Evolutionary conservation across 2,797 vertebrate genomes (phyloP).

Genomic region (Sebastes vulpes): DNA sequence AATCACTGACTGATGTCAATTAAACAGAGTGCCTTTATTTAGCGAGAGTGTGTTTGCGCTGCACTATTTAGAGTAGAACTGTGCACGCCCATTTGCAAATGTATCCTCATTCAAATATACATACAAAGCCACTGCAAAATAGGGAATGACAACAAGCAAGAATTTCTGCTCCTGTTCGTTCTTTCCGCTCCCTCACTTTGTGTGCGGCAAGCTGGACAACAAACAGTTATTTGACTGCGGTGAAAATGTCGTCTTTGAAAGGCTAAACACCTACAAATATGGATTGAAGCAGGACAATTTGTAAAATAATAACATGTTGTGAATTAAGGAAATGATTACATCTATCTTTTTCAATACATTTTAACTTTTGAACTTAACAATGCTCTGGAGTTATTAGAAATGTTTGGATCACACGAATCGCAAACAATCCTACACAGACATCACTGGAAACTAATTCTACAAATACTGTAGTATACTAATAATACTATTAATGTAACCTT

Average conservation of each 20-base stretch:
- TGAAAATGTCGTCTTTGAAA: neutral
- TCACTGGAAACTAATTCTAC: too few species aligned
- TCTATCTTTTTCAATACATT: too few species aligned
- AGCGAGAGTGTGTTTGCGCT: slow-evolving; percentile 14
- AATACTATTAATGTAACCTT: too few species aligned
- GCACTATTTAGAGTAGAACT: slow-evolving; percentile 12
- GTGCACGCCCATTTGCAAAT: slow-evolving; percentile 47
- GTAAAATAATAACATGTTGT: too few species aligned
- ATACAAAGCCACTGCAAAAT: slow-evolving; percentile 10
- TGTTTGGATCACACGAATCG: too few species aligned
- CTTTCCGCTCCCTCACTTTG: neutral
- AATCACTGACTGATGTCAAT: slow-evolving; percentile 73
- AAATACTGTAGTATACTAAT: too few species aligned
- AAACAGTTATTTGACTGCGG: neutral
- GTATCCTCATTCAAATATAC: slow-evolving; percentile 32
- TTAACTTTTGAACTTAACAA: too few species aligned
- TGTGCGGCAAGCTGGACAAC: neutral
- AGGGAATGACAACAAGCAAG: neutral
- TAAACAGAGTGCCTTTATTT: slow-evolving; percentile 74
- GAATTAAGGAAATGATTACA: too few species aligned
- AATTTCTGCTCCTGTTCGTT: neutral
- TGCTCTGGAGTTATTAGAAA: too few species aligned
- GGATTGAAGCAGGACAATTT: too few species aligned
- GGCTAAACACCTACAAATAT: too few species aligned
- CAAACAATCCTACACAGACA: too few species aligned